Conservation (phyloP, 2,797 vertebrate genomes). For the Phoebastria nigripes region DNA sequence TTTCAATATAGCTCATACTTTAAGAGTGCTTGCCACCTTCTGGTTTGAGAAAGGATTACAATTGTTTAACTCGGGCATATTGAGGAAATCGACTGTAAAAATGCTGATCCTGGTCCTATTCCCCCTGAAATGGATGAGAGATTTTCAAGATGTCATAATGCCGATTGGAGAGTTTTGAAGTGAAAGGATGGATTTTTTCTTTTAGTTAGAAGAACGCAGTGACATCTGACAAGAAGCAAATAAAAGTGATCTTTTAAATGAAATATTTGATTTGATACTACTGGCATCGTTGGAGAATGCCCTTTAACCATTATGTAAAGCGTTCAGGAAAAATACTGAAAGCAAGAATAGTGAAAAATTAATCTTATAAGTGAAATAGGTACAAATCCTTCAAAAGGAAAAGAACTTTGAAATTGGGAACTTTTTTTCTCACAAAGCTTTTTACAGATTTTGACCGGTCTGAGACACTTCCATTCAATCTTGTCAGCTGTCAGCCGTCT, state of each 20-base stretch:
- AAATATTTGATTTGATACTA: background rate
- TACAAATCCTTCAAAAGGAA: background rate
- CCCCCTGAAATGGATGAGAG: background rate
- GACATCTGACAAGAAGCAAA: background rate
- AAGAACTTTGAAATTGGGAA: background rate
- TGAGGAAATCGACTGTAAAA: background rate
- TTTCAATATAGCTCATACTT: background rate
- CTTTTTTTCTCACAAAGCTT: background rate
- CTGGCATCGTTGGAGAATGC: background rate
- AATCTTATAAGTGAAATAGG: background rate
- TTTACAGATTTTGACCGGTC: background rate
- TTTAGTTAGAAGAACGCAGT: background rate
- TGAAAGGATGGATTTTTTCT: background rate
- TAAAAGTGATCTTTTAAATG: background rate
- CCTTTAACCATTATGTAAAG: background rate
- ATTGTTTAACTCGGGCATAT: background rate
- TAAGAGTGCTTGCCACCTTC: constrained; percentile 67
- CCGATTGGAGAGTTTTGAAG: background rate
- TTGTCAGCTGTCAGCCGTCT: background rate
- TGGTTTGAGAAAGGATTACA: constrained; percentile 47
- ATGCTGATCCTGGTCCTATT: background rate
- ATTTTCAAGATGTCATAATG: background rate
- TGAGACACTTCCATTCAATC: background rate
- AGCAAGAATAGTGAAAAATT: background rate
- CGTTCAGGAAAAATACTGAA: background rate